These are phyloP conservation scores for Spongilla lacustris DNA, from an alignment of 37 sponge, comb jelly and placozoan species.

Conservation along the genomic window DNA sequence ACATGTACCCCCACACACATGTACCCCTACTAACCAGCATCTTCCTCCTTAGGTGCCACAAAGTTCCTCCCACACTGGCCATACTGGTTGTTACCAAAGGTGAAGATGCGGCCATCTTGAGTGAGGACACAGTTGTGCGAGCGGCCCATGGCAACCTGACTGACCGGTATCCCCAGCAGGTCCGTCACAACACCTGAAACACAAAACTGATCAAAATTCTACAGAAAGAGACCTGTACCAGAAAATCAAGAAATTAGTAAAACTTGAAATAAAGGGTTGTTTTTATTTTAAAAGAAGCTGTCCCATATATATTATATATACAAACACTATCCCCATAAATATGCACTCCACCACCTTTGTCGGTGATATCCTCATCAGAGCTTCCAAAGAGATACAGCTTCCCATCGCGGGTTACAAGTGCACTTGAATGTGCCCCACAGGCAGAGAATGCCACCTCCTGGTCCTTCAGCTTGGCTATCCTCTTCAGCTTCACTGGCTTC, in stretches of 20 bases:
- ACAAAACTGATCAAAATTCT: not conserved
- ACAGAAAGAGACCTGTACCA: too few species aligned
- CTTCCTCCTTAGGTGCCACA: constrained; percentile 46
- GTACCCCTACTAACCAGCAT: constrained; percentile 14
- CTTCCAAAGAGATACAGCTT: constrained; percentile 90
- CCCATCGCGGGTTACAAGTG: constrained; percentile 78
- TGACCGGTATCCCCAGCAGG: constrained; percentile 74
- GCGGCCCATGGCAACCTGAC: constrained; percentile 85
- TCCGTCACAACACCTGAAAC: constrained; percentile 74
- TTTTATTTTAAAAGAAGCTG: too few species aligned
- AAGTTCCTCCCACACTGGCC: constrained; percentile 96
- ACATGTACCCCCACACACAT: not conserved
- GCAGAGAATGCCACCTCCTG: constrained; percentile 56
- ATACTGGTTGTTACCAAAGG: constrained; percentile 90
- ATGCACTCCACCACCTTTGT: constrained; percentile 40
- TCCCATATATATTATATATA: not conserved
- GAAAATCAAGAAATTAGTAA: too few species aligned
- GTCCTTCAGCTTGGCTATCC: constrained; percentile 66
- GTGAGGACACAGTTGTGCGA: constrained; percentile 83
- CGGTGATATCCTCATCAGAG: constrained; percentile 60
- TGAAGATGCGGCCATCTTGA: constrained; percentile 72
- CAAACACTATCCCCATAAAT: too few species aligned
- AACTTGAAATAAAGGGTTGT: too few species aligned
- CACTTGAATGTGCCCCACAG: constrained; percentile 52
- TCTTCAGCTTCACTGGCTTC: constrained; percentile 52